Percentiles rank a stretch among this genome's conserved stretches.
phyloP scores from a whole-genome alignment of 2,113 vertebrate species.

The Epinephelus cyanopodus region DNA sequence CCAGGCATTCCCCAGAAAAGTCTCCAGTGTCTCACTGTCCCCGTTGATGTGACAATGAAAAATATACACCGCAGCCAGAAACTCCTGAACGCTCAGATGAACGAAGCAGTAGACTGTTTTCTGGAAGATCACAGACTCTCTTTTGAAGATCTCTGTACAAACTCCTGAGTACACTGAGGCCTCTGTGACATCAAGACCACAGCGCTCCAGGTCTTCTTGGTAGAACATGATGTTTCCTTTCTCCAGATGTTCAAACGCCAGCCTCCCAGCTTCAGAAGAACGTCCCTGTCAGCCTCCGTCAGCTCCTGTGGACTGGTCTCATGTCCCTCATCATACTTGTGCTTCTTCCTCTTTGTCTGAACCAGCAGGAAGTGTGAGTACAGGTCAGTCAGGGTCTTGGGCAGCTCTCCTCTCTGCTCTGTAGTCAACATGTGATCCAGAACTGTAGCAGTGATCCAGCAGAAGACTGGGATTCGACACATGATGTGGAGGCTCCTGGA shows the following conservation, averaged over 20 bases:
- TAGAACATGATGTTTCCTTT: conserved; percentile 55
- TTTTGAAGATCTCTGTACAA: conserved; percentile 50
- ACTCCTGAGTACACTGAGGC: conserved; percentile 51
- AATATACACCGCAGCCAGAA: conserved; percentile 44
- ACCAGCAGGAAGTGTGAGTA: conserved; percentile 53
- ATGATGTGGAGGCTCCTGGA: conserved; percentile 49
- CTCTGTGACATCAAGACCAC: conserved; percentile 42
- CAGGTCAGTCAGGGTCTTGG: conserved; percentile 33
- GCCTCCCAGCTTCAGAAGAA: conserved; percentile 52
- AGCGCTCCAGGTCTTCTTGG: conserved; percentile 56
- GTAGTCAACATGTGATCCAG: background rate
- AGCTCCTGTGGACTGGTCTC: background rate
- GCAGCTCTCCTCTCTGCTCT: background rate
- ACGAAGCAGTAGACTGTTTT: conserved; percentile 60
- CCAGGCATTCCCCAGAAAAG: conserved; percentile 1
- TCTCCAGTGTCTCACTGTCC: background rate
- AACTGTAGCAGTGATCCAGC: conserved; percentile 2
- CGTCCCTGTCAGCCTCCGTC: conserved; percentile 7
- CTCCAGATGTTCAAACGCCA: conserved; percentile 49
- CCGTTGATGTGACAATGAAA: conserved; percentile 8
- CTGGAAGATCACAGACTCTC: conserved; percentile 20
- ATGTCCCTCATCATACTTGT: conserved; percentile 8
- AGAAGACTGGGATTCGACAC: conserved; percentile 53
- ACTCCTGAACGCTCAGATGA: conserved; percentile 63
- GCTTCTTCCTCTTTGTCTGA: conserved; percentile 44